Base-by-base conservation (phyloP, 2,888 invertebrate species). In the Julus scandinavius region DNA sequence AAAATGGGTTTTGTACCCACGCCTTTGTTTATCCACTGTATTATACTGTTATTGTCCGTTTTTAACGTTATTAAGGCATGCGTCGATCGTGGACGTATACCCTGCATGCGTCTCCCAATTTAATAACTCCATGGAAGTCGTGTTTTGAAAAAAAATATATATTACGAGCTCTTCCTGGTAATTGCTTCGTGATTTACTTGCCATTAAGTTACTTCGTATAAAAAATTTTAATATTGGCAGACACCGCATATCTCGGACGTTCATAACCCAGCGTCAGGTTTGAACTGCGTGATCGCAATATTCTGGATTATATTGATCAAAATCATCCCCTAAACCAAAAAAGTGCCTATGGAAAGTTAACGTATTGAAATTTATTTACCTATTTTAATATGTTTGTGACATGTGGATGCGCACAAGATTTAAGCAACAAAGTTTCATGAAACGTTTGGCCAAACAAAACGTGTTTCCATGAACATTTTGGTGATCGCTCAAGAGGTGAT, bases 11-110 rank as follows among this genome's bases (percentile, higher is more conserved):
- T 72, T n/a, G n/a, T n/a, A n/a, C n/a, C 0, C 4, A 17, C 20
- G 72, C 29, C 72, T 72, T 29, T 72, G 72, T 72, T 72, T 72
- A 72, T 20, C 7, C 29, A 45, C 41, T 45, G 41, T 2, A 45
- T 45, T 45, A 45, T 45, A 72, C 72, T 72, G 4, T 72, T 72
- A 72, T 72, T 72, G 72, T 72, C 72, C 17, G 29, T 72, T 72
- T 72, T 72, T 72, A 72, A 72, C 72, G 72, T 72, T 72, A 72
- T 72, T 72, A 72, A 72, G 20, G 6, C 72, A 72, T 29, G 72
- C 29, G 72, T 72, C 63, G n/a, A 63, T n/a, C n/a, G n/a, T n/a
- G n/a, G n/a, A 45, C 6, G 6, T 45, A 45, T 45, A 45, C 41
- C 17, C 63, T n/a, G 63, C 63, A 29, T n/a, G n/a, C n/a, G n/a